Evolutionary conservation across 2,113 vertebrate genomes (phyloP), one percentile per base, ranked within the genome.

Genomic region (Lepisosteus osseus): DNA sequence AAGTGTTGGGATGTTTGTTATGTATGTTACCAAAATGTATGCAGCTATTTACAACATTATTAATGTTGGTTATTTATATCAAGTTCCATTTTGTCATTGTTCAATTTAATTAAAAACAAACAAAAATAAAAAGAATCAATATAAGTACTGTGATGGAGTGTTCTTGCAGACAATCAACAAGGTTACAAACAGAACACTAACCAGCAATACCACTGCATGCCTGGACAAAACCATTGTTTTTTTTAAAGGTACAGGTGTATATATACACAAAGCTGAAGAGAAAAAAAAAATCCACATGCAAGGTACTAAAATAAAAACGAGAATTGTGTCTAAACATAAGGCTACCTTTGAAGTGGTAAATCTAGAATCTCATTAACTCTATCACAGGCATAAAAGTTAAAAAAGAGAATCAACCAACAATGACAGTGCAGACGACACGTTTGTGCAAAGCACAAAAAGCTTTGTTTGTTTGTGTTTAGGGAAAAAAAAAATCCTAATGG

Each of bases 171-270:
- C 2, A 29, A 69, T 17, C 57, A 12, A 15, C 41, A 9, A 14
- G 65, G 29, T 17, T 13, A 7, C 44, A 6, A 41, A 63, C 3
- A 51, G 13, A 45, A 67, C 70, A 75, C 43, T 71, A 72, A 57
- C 65, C 13, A 40, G 12, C 29, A 41, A 66, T n/a, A 72, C 7
- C 45, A 2, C 29, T 29, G 29, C 29, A 29, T 29, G 43, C 62
- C 63, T 44, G 47, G 67, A 66, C 69, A 76, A 65, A 44, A 68
- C 66, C 69, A 29, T 29, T 29, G 29, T 55, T 67, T 73, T 41
- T 51, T 51, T 5, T 76, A 76, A 78, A 80, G 76, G 79, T 76
- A 74, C 72, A 72, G 79, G 76, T 81, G 79, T 68, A 78, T 41
- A 63, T 15, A 64, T 51, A 14, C 62, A 45, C n/a, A 71, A 61